phyloP scores from a whole-genome alignment of 2,113 vertebrate genomes.

The Bos javanicus region DNA sequence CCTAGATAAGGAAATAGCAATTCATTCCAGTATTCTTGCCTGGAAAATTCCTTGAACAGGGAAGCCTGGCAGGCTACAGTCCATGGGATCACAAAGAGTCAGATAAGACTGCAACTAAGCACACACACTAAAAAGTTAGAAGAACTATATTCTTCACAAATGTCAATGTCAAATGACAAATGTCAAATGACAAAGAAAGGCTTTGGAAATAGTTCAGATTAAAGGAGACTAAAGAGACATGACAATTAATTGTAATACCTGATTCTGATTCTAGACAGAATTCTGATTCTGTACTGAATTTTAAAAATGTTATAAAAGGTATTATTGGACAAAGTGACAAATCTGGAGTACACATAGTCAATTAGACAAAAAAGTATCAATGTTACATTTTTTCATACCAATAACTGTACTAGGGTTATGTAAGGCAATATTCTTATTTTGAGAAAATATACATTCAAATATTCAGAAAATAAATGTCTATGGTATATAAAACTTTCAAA shows the following conservation, averaged over 20 bases:
- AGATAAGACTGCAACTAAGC: neutral
- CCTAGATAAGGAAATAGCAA: neutral
- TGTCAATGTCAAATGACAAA: neutral
- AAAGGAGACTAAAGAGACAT: neutral
- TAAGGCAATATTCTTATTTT: neutral
- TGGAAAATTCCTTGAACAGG: neutral
- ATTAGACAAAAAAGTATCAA: neutral
- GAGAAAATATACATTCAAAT: neutral
- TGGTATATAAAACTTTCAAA: neutral
- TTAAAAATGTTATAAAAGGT: neutral
- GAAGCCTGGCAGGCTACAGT: neutral
- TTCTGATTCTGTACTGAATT: neutral
- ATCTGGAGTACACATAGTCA: neutral
- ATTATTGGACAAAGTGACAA: neutral
- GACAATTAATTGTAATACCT: neutral
- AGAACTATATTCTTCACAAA: neutral
- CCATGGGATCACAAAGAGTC: neutral
- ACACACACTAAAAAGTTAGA: neutral
- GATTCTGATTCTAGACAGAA: neutral
- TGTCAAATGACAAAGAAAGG: neutral
- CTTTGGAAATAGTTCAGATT: neutral
- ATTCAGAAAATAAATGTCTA: neutral
- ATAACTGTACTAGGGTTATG: neutral
- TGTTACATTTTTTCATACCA: neutral
- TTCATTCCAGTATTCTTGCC: neutral